These are phyloP conservation scores for Chironomus riparius DNA, from an alignment of 2,888 invertebrate species.

Conservation along the genomic window DNA sequence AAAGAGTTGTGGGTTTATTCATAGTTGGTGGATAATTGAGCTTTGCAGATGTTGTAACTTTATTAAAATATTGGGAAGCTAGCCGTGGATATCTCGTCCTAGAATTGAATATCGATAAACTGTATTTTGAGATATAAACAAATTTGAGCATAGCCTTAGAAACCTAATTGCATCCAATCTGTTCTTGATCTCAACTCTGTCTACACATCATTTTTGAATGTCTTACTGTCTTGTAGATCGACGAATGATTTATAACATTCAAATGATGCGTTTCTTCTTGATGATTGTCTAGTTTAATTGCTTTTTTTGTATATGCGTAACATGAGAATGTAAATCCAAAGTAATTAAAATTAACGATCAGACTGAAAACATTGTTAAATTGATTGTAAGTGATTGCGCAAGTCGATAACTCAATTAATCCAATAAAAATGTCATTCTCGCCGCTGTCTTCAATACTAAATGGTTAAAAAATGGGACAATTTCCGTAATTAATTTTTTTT, in stretches of 20 bases:
- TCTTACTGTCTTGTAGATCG: not conserved
- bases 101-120: too few species aligned
- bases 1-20: too few species aligned
- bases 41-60: too few species aligned
- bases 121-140: too few species aligned
- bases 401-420: constrained; percentile 14
- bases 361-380: not conserved
- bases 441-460: not conserved
- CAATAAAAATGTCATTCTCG: not conserved
- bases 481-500: not conserved
- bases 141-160: too few species aligned
- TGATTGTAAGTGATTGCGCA: not conserved
- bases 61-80: too few species aligned
- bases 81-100: too few species aligned
- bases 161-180: too few species aligned
- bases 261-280: not conserved
- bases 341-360: not conserved
- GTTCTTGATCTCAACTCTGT: too few species aligned
- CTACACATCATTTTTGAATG: too few species aligned
- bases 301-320: not conserved
- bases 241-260: not conserved
- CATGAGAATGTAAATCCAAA: not conserved
- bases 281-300: not conserved
- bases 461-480: not conserved
- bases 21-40: too few species aligned